A percentile compares a stretch with the other conserved stretches of the same genome.
Conservation (phyloP, 2,113 vertebrate genomes). For the human region GRCh38 chr6:283001-283500, state of each 20-base stretch:
- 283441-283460: neutral
- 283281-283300: neutral
- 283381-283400: neutral
- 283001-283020: neutral
- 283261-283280: neutral
- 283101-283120: neutral
- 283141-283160: neutral
- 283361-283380: neutral
- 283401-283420: neutral
- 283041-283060: neutral
- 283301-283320: neutral
- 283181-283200: neutral
- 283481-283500: neutral
- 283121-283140: neutral
- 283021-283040: too few relatives aligned
- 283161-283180: neutral
- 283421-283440: neutral
- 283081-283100: neutral
- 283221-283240: neutral
- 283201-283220: neutral
- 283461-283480: neutral
- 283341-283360: neutral
- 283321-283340: neutral
- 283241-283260: neutral
- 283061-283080: neutral